A percentile compares a stretch with the other conserved stretches of the same genome.
These are phyloP conservation scores for Pherbina coryleti DNA, from an alignment of 2,888 invertebrate genomes.

Conservation along the genomic window DNA sequence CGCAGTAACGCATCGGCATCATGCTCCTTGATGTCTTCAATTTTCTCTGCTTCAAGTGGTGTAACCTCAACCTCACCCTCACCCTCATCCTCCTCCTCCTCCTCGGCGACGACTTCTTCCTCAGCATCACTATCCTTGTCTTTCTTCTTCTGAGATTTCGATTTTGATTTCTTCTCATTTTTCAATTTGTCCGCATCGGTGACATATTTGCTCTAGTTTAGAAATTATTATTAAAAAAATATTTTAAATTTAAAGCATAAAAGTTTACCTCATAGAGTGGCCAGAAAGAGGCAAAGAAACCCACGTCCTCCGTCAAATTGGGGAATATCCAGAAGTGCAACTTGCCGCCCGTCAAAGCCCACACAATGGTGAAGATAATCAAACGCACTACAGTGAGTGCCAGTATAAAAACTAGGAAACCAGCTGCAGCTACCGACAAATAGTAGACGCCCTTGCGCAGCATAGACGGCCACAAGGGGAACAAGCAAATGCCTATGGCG, in stretches of 20 bases:
- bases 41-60: constrained; percentile 65
- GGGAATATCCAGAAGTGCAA: constrained; percentile 98
- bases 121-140: constrained; percentile 87
- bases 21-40: constrained; percentile 67
- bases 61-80: constrained; percentile 73
- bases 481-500: constrained; percentile 95
- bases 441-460: constrained; percentile 96
- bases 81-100: constrained; percentile 74
- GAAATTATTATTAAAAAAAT: not conserved
- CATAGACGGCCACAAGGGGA: constrained; percentile 98
- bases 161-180: constrained; percentile 75
- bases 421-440: constrained; percentile 93
- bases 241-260: not conserved
- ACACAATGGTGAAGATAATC: constrained; percentile 91
- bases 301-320: constrained; percentile 99
- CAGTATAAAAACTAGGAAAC: constrained; percentile 93
- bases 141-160: constrained; percentile 70
- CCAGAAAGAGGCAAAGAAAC: constrained; percentile 98
- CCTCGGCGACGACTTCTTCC: constrained; percentile 70
- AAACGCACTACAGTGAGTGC: constrained; percentile 89
- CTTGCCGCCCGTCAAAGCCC: constrained; percentile 87
- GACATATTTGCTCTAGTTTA: constrained; percentile 79
- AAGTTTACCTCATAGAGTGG: constrained; percentile 87
- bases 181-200: constrained; percentile 73
- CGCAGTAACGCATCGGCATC: constrained; percentile 65